Percentiles rank a stretch among this genome's conserved stretches.
Evolutionary conservation across 2,888 invertebrate genomes (phyloP).

Genomic region (Rambutsinella grinnellia): DNA sequence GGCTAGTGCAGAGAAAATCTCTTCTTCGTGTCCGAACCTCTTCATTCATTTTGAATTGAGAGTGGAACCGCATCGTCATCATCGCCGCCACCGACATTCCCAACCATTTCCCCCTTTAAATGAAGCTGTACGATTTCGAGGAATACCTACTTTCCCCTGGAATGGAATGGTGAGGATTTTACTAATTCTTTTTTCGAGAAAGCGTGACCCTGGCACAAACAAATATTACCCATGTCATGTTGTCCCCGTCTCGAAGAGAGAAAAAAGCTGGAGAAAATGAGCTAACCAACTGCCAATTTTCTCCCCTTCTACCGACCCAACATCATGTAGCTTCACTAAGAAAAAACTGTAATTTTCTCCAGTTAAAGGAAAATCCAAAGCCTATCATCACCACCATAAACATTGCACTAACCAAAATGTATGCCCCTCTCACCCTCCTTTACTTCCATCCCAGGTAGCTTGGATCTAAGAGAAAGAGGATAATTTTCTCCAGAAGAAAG

Average conservation of each 20-base stretch:
- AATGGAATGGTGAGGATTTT: slow-evolving; percentile 32
- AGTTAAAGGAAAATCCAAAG: slow-evolving; percentile 5
- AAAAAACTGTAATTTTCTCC: slow-evolving; percentile 54
- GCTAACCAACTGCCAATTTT: slow-evolving; percentile 58
- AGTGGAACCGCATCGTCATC: not conserved
- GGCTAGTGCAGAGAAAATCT: slow-evolving; percentile 26
- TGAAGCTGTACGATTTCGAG: not conserved
- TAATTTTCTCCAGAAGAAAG: slow-evolving; percentile 29
- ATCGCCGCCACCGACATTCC: not conserved
- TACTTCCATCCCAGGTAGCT: slow-evolving; percentile 28
- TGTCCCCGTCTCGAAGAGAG: slow-evolving; percentile 1
- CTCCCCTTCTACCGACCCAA: slow-evolving; percentile 19
- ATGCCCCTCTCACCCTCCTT: slow-evolving; percentile 17
- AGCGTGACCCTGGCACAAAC: slow-evolving; percentile 51
- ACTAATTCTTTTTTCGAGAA: slow-evolving; percentile 40
- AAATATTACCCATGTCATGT: slow-evolving; percentile 39
- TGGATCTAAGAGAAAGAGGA: slow-evolving; percentile 36
- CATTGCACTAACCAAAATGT: not conserved
- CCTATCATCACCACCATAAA: slow-evolving; percentile 35
- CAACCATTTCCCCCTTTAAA: not conserved
- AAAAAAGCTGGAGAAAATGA: slow-evolving; percentile 49
- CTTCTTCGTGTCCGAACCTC: slow-evolving; percentile 42
- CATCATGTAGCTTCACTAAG: not conserved
- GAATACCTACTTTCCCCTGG: slow-evolving; percentile 4
- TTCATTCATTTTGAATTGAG: slow-evolving; percentile 37